Conservation (phyloP, 35 echinoderm and acorn worm genomes). For the Heliocidaris tuberculata region DNA sequence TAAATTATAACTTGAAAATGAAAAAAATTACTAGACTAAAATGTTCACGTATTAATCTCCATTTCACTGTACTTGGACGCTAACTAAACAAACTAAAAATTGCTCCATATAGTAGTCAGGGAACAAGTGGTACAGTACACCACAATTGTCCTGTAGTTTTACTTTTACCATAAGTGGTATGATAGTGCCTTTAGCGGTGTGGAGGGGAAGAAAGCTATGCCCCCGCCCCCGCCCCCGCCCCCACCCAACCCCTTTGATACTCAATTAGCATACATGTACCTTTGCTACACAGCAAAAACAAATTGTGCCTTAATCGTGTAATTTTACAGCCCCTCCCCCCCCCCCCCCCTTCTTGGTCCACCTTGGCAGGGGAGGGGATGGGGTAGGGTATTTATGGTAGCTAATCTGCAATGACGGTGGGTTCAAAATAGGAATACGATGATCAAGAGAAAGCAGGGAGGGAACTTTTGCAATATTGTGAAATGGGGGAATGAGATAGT, state of each 20-base stretch:
- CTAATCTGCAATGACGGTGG: background rate
- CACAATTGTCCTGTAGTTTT: no score
- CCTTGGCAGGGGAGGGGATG: background rate
- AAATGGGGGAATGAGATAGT: background rate
- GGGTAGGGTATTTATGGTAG: background rate
- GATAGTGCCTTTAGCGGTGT: no score
- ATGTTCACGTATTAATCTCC: background rate
- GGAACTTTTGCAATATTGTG: background rate
- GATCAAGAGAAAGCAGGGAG: background rate
- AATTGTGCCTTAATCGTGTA: background rate
- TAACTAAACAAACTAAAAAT: background rate
- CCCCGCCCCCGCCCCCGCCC: no score
- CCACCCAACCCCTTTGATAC: no score
- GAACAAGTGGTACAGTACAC: no score
- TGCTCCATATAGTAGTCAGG: background rate
- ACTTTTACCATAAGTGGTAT: no score
- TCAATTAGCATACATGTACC: no score
- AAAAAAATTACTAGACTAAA: no score
- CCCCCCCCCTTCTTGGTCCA: background rate
- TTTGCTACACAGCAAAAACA: no score
- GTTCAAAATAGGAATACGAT: background rate
- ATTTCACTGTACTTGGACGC: background rate
- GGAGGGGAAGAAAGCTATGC: no score
- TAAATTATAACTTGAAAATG: no score
- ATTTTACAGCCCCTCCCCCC: background rate